phyloP scores from a whole-genome alignment of 2,888 invertebrate species.

The Matsumyia berberina region DNA sequence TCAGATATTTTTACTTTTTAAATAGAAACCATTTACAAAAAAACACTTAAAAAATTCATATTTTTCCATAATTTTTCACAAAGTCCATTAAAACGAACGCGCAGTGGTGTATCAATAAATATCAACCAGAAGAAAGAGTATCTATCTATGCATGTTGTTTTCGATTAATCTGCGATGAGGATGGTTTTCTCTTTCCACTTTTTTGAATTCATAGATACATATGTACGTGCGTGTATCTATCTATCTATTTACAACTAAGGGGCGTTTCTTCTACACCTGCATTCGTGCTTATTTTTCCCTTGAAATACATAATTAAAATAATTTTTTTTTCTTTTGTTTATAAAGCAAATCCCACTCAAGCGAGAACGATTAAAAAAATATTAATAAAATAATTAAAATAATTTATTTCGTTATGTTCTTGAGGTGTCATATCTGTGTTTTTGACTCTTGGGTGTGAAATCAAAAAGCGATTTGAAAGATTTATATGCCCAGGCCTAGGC shows the following conservation, averaged over 20 bases:
- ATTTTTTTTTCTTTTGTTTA: not conserved
- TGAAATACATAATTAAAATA: conserved; percentile 23
- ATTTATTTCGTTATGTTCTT: conserved; percentile 35
- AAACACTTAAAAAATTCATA: conserved; percentile 62
- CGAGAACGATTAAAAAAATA: conserved; percentile 24
- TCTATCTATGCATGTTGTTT: conserved; percentile 19
- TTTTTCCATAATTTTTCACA: conserved; percentile 51
- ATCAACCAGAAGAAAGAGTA: conserved; percentile 35
- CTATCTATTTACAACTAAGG: conserved; percentile 44
- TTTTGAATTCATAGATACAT: conserved; percentile 40
- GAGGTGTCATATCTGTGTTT: conserved; percentile 31
- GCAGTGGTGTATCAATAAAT: conserved; percentile 57
- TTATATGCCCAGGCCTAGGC: conserved; percentile 21
- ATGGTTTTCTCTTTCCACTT: conserved; percentile 24
- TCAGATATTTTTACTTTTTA: conserved; percentile 32
- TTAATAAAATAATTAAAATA: conserved; percentile 38
- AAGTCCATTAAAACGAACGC: conserved; percentile 52
- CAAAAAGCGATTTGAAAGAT: conserved; percentile 39
- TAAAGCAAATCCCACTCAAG: conserved; percentile 9
- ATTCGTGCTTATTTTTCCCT: conserved; percentile 1
- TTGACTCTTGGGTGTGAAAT: conserved; percentile 31
- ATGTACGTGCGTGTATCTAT: conserved; percentile 19
- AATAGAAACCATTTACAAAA: conserved; percentile 51
- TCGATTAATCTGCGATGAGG: conserved; percentile 17
- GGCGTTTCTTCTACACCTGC: conserved; percentile 61